phyloP scores from a whole-genome alignment of 2,888 invertebrate genomes.

The Caenorhabditis sp. region DNA sequence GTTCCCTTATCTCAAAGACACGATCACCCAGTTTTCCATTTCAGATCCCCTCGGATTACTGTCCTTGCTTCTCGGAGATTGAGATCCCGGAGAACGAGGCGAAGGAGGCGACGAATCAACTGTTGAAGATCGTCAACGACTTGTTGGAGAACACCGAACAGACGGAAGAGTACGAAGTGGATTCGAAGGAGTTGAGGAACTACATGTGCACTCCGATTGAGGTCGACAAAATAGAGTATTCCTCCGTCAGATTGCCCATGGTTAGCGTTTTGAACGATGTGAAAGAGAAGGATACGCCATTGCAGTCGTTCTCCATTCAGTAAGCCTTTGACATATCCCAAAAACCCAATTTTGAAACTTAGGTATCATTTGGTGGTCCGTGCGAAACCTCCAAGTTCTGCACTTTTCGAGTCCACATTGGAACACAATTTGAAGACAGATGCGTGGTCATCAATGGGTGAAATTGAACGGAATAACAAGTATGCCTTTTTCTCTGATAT shows the following conservation, averaged over 20 bases:
- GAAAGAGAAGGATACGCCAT: constrained; percentile 36
- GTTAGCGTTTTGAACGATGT: constrained; percentile 40
- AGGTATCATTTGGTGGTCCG: constrained; percentile 69
- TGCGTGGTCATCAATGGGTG: constrained; percentile 65
- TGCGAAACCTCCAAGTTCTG: constrained; percentile 67
- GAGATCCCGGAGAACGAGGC: constrained; percentile 67
- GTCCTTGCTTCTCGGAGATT: constrained; percentile 75
- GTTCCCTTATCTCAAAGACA: constrained; percentile 7
- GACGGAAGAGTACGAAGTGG: constrained; percentile 46
- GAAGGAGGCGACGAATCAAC: constrained; percentile 54
- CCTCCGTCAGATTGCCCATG: constrained; percentile 57
- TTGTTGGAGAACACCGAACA: constrained; percentile 55
- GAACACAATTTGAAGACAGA: constrained; percentile 65
- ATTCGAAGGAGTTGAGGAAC: constrained; percentile 34
- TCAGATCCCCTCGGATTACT: constrained; percentile 75
- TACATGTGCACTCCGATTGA: constrained; percentile 59
- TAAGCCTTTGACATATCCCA: background rate
- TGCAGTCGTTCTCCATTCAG: constrained; percentile 41
- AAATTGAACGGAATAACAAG: constrained; percentile 75
- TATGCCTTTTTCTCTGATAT: constrained; percentile 15
- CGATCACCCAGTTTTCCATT: constrained; percentile 6
- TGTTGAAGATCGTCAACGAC: constrained; percentile 47
- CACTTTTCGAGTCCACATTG: constrained; percentile 68
- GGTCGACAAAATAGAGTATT: constrained; percentile 38
- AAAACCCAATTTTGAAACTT: background rate